Evolutionary conservation across 2,113 vertebrate genomes (phyloP), one percentile per base, ranked within the genome.

Genomic region (Oncorhynchus gorbuscha): DNA sequence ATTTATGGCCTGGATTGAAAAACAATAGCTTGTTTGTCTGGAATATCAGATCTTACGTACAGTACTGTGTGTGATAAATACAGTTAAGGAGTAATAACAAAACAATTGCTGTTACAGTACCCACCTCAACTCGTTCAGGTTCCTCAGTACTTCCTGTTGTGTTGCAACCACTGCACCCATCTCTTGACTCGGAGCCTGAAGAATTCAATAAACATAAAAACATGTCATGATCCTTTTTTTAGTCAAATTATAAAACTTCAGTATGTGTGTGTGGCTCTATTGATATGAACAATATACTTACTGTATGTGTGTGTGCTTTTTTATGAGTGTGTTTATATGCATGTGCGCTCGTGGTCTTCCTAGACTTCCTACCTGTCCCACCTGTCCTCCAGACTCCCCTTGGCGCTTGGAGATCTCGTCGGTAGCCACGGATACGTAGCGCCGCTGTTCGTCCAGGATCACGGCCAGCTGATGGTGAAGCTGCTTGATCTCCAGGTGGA

Each of bases 401-500:
- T 90, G 59, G 81, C 92, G 93, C 84, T 93, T 97, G 55, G 94
- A 68, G 1, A 98, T 84, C 80, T 98, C 96, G 0, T 97, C 96
- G 0, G 95, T 95, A 85, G 97, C 80, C 5, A 94, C 90, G 6
- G 95, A 93, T 2, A 99, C 94, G 0, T 97, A 98, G 70, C 94
- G 93, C 2, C 97, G 94, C 88, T 99, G 98, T 77, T 99, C 98
- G 28, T 99, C 97, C 73, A 99, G 94, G 79, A 99, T 96, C 96
- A 97, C 97, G 39, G 97, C 95, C 64, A 99, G 86, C 11, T 98
- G 96, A 35, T 95, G 90, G 82, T 97, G 95, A 28, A 99, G 93
- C 86, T 99, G 97, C 78, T 99, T 99, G 89, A 99, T 98, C 89
- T 99, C 97, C 70, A 99, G 91, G 68, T 99, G 97, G 84, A 99